Evolutionary conservation across 2,797 vertebrate genomes (phyloP).

Genomic region (Agapornis canus): DNA sequence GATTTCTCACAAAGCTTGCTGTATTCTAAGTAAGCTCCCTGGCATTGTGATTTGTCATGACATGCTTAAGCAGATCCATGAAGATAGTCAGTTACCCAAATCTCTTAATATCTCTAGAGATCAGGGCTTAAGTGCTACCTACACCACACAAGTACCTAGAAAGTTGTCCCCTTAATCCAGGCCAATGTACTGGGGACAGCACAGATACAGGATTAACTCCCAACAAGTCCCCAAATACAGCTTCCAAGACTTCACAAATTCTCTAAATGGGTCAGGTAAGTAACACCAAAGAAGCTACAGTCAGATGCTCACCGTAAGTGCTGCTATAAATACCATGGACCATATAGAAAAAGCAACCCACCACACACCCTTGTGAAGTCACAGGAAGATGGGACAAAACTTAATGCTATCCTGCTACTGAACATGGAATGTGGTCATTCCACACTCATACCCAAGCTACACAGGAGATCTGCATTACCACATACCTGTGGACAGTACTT

Average conservation of each 20-base stretch:
- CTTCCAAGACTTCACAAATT: background rate
- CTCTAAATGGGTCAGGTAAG: background rate
- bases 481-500: background rate
- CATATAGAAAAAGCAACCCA: background rate
- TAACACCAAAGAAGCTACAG: background rate
- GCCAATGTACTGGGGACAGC: background rate
- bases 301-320: background rate
- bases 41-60: constrained; percentile 37
- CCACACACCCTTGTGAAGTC: background rate
- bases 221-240: background rate
- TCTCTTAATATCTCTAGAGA: constrained; percentile 35
- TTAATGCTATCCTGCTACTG: background rate
- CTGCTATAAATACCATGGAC: background rate
- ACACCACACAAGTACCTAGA: constrained; percentile 34
- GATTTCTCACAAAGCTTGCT: background rate
- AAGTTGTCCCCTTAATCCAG: constrained; percentile 51
- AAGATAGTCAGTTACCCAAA: background rate
- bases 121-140: constrained; percentile 33
- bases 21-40: background rate
- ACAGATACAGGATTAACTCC: background rate
- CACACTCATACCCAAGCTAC: background rate
- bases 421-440: background rate
- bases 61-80: constrained; percentile 25
- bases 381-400: background rate
- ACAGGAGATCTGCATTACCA: background rate